phyloP scores from a whole-genome alignment of 2,797 vertebrate species.

The Rhinichthys osculus region DNA sequence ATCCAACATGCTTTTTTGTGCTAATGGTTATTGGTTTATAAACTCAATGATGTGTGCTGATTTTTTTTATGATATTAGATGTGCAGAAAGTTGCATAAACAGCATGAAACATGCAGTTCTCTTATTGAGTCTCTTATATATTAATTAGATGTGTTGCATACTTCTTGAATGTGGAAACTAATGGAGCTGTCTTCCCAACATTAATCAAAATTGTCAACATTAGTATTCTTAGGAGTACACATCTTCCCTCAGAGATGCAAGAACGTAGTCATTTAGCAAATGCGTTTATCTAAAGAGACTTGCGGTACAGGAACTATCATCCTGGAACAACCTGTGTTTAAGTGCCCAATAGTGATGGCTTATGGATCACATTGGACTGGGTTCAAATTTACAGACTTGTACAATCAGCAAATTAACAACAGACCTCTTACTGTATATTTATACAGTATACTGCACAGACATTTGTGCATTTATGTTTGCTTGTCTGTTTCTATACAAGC shows the following conservation, averaged over 20 bases:
- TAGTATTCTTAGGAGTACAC: conserved; percentile 46
- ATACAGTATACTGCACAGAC: not conserved
- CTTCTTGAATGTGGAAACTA: conserved; percentile 57
- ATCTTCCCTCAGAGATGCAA: conserved; percentile 12
- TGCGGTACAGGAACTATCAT: not conserved
- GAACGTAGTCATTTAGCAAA: not conserved
- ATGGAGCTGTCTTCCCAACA: conserved; percentile 56
- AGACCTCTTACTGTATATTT: not conserved
- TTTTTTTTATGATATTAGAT: conserved; percentile 21
- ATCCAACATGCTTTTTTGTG: conserved; percentile 31
- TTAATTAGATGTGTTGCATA: conserved; percentile 58
- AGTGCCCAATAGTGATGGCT: not conserved
- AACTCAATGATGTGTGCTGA: conserved; percentile 23
- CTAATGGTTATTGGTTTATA: conserved; percentile 4
- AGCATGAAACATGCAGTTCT: conserved; percentile 54
- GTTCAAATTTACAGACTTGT: conserved; percentile 12
- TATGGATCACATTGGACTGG: not conserved
- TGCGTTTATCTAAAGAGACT: conserved; percentile 5
- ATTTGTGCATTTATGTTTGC: not conserved
- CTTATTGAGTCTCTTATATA: conserved; percentile 44
- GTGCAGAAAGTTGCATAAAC: conserved; percentile 44
- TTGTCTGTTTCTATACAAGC: not conserved
- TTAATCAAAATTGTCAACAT: conserved; percentile 57
- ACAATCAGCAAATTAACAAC: not conserved
- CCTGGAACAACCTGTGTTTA: conserved; percentile 1